Evolutionary conservation across 1,140 invertebrate genomes (phyloP).

Genomic region (Platyscapa corneri): DNA sequence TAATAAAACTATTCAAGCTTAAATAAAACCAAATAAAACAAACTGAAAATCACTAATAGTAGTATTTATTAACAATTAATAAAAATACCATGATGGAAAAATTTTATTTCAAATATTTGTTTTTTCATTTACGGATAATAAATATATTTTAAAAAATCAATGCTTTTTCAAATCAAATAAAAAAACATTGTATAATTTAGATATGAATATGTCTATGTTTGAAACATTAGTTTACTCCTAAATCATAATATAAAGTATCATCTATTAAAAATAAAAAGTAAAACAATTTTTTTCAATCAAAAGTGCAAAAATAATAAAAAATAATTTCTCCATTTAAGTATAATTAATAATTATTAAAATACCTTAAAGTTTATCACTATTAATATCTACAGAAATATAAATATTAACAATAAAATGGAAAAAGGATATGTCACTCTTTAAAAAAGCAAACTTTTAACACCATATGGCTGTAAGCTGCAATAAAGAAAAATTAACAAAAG

Average conservation of each 20-base stretch:
- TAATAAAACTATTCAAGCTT: neutral
- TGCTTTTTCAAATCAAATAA: too few species aligned
- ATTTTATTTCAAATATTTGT: neutral
- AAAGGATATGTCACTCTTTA: neutral
- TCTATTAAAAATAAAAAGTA: neutral
- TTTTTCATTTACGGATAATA: too few species aligned
- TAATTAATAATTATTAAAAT: conserved; percentile 28
- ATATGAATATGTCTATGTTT: too few species aligned
- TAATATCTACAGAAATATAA: conserved; percentile 28
- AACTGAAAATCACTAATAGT: neutral
- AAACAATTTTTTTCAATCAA: neutral
- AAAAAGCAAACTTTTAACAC: conserved; percentile 44
- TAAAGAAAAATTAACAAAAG: conserved; percentile 42
- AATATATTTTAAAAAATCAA: too few species aligned
- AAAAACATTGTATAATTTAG: too few species aligned
- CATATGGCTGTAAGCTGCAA: conserved; percentile 39
- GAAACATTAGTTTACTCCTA: too few species aligned
- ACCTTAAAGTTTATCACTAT: neutral
- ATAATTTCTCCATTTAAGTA: conserved; percentile 13
- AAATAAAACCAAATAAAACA: conserved; percentile 6
- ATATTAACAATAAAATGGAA: conserved; percentile 15
- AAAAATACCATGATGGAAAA: conserved; percentile 32
- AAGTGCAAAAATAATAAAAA: neutral
- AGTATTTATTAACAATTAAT: neutral
- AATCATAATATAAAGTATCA: too few species aligned